A percentile compares a stretch with the other conserved stretches of the same genome.
Evolutionary conservation across 2,113 vertebrate genomes (phyloP).

Genomic region (Colius striatus): DNA sequence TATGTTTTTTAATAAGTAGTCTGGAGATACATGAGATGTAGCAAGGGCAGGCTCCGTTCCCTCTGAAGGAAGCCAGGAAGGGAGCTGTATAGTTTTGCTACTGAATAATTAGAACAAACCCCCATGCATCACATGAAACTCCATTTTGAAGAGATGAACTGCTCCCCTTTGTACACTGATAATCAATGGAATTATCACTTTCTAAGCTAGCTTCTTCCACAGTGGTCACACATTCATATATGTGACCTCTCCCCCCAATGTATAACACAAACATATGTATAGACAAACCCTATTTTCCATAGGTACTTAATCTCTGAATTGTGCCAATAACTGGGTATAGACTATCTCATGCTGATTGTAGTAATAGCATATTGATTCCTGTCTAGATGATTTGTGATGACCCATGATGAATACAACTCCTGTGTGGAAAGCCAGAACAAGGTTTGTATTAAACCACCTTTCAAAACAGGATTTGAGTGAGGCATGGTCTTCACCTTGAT

Average conservation of each 20-base stretch:
- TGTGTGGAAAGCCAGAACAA: background rate
- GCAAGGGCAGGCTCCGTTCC: background rate
- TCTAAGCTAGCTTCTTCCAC: background rate
- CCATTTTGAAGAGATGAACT: background rate
- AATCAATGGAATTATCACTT: background rate
- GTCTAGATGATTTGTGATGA: background rate
- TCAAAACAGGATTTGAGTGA: background rate
- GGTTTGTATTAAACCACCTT: background rate
- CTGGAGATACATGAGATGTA: background rate
- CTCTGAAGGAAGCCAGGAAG: background rate
- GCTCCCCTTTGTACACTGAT: background rate
- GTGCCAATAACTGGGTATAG: background rate
- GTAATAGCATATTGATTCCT: background rate
- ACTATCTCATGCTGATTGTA: background rate
- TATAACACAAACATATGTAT: background rate
- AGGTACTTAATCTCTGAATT: background rate
- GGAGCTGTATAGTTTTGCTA: background rate
- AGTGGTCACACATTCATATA: background rate
- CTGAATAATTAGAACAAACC: background rate
- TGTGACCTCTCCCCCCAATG: background rate
- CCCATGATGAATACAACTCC: background rate
- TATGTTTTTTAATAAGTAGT: background rate
- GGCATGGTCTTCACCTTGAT: background rate
- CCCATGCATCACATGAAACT: background rate
- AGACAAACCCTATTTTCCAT: background rate